These are phyloP conservation scores for Anodontia alba DNA, from an alignment of 2,888 invertebrate genomes.

Conservation along the genomic window DNA sequence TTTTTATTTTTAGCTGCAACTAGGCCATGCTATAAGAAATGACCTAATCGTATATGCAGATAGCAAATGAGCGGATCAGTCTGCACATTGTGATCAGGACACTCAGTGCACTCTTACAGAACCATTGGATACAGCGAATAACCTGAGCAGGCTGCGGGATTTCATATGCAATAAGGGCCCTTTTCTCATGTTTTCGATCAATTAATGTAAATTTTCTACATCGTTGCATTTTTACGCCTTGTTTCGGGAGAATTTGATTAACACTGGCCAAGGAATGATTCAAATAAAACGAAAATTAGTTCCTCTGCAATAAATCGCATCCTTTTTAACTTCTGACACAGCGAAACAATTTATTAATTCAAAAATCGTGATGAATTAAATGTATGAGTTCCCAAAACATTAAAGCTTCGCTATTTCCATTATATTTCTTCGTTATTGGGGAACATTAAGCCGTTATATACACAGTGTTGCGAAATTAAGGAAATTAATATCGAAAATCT, in stretches of 20 bases:
- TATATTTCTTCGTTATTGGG: slow-evolving; percentile 14
- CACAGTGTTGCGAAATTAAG: slow-evolving; percentile 52
- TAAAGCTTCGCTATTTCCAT: slow-evolving; percentile 8
- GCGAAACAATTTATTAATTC: slow-evolving; percentile 24
- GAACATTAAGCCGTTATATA: slow-evolving; percentile 36
- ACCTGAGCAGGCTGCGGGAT: no score
- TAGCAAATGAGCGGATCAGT: no score
- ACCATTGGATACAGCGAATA: no score
- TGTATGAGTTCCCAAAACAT: slow-evolving; percentile 23
- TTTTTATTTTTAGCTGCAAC: no score
- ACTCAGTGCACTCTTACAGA: no score
- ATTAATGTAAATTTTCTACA: slow-evolving; percentile 18
- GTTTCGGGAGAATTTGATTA: slow-evolving; percentile 15
- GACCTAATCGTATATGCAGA: no score
- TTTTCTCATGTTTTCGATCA: no score
- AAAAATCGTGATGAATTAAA: slow-evolving; percentile 20
- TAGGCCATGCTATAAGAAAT: no score
- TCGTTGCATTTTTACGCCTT: slow-evolving; percentile 17
- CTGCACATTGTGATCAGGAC: no score
- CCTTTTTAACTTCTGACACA: slow-evolving; percentile 25
- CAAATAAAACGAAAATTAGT: slow-evolving; percentile 15
- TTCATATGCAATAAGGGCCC: no score
- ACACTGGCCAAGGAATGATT: slow-evolving; percentile 16
- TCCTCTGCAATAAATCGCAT: slow-evolving; percentile 22
- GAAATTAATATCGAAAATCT: slow-evolving; percentile 57